phyloP scores from a whole-genome alignment of 2,797 vertebrate species.

The Propithecus deckenii region DNA sequence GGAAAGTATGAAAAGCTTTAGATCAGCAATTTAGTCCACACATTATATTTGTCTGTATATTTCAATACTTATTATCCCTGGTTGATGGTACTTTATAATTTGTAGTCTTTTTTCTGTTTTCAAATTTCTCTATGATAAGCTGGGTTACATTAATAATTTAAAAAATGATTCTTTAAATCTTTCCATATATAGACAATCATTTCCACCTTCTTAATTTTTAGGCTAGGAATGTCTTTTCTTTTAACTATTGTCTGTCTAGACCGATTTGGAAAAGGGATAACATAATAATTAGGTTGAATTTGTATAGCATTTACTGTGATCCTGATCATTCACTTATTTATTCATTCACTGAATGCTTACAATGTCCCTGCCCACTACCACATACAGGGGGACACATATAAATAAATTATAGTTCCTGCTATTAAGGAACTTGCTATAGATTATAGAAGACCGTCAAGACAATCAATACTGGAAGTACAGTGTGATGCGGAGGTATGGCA shows the following conservation, averaged over 20 bases:
- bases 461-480: neutral
- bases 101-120: neutral
- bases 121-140: neutral
- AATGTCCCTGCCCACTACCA: neutral
- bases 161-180: neutral
- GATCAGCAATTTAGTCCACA: neutral
- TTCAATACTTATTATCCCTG: neutral
- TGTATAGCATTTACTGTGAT: neutral
- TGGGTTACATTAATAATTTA: neutral
- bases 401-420: neutral
- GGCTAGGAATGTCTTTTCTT: neutral
- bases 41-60: neutral
- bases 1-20: neutral
- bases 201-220: neutral
- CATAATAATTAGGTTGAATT: neutral
- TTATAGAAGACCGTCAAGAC: neutral
- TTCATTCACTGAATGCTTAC: neutral
- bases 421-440: neutral
- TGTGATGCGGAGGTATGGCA: no score
- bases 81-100: neutral
- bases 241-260: neutral
- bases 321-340: neutral
- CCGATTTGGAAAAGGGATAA: neutral
- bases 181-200: neutral
- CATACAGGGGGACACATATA: neutral